Evolutionary conservation across 2,797 vertebrate species (phyloP).

Genomic region (Pterois miles): DNA sequence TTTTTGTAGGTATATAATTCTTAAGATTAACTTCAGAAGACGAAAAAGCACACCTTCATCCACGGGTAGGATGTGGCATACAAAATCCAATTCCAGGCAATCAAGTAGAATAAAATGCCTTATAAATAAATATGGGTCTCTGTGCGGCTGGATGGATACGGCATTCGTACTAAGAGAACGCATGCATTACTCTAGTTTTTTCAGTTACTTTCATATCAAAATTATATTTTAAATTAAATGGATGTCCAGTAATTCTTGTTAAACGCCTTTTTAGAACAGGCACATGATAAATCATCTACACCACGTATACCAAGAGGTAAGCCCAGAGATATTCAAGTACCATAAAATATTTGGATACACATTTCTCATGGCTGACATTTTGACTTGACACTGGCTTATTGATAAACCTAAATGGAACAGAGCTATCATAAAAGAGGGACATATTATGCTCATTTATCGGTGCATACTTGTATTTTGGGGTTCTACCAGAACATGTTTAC

Average conservation of each 20-base stretch:
- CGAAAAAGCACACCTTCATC: background rate
- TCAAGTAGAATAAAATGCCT: background rate
- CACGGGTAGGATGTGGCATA: background rate
- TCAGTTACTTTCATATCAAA: background rate
- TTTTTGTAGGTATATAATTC: background rate
- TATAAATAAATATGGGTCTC: too few species aligned
- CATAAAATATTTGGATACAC: background rate
- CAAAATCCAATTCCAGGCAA: background rate
- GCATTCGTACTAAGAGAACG: background rate
- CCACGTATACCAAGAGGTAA: background rate
- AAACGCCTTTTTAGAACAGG: background rate
- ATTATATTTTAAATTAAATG: background rate
- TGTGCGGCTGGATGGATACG: background rate
- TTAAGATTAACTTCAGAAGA: background rate
- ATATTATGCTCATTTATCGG: too few species aligned
- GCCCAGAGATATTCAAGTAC: background rate
- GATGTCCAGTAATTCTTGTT: background rate
- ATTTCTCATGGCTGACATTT: background rate
- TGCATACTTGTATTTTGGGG: too few species aligned
- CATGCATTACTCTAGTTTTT: background rate
- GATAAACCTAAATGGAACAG: background rate
- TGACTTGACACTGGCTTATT: background rate
- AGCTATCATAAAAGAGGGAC: background rate
- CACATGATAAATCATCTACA: background rate
- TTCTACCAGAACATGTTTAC: too few species aligned